phyloP scores from a whole-genome alignment of 2,888 invertebrate genomes.

The Lydus trimaculatus region DNA sequence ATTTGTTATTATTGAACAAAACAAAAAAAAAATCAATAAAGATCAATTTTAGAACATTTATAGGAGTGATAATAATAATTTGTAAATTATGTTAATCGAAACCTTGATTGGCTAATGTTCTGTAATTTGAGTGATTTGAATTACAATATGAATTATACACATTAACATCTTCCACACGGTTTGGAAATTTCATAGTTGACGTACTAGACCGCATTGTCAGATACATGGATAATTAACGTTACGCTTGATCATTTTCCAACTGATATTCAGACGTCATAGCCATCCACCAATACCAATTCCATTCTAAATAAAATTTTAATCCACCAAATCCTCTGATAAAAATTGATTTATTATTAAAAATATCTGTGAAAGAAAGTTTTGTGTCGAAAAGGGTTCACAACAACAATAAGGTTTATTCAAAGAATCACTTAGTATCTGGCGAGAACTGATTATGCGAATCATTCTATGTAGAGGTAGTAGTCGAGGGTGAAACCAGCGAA shows the following conservation, averaged over 20 bases:
- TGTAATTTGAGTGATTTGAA: slow-evolving; percentile 33
- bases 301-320: neutral
- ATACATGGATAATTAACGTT: neutral
- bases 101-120: slow-evolving; percentile 26
- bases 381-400: neutral
- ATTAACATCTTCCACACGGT: slow-evolving; percentile 32
- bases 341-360: no score
- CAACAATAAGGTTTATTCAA: neutral
- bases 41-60: slow-evolving; percentile 40
- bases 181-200: slow-evolving; percentile 28
- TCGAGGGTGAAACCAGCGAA: slow-evolving; percentile 39
- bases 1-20: slow-evolving; percentile 28
- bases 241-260: neutral
- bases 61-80: slow-evolving; percentile 22
- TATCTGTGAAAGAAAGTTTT: no score
- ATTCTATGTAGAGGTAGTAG: slow-evolving; percentile 37
- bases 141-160: slow-evolving; percentile 32
- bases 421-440: slow-evolving; percentile 35
- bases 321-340: neutral
- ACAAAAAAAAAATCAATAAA: slow-evolving; percentile 28
- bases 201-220: slow-evolving; percentile 23
- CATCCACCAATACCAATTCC: neutral
- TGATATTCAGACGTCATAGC: neutral
- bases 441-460: slow-evolving; percentile 46
- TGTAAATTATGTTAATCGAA: slow-evolving; percentile 9